A percentile compares a stretch with the other conserved stretches of the same genome.
Conservation (phyloP, 1,140 invertebrate genomes). For the Capitella teleta region DNA sequence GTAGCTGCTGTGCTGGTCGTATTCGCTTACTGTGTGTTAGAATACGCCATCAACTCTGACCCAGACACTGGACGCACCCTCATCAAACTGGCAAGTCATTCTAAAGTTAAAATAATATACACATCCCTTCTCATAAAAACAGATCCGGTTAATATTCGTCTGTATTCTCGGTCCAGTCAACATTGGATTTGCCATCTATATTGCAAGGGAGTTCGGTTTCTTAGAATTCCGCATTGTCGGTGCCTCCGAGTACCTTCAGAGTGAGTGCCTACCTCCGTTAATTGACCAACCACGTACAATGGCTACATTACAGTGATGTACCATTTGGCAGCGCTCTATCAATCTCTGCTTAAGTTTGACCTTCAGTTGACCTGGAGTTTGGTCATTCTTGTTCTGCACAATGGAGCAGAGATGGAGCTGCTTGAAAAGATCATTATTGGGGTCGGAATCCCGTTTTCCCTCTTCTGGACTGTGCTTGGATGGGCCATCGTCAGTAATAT, state of each 20-base stretch:
- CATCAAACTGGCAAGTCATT: constrained; percentile 9
- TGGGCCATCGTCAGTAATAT: constrained; percentile 16
- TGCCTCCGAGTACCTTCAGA: constrained; percentile 22
- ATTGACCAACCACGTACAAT: neutral
- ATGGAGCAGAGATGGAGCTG: constrained; percentile 17
- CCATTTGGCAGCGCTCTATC: neutral
- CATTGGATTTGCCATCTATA: constrained; percentile 21
- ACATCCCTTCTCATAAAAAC: too few species aligned
- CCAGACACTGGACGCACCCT: neutral
- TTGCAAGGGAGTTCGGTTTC: constrained; percentile 26
- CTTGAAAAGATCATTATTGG: constrained; percentile 18
- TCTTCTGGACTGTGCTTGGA: constrained; percentile 24
- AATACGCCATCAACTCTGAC: constrained; percentile 10
- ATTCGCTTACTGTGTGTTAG: constrained; percentile 9
- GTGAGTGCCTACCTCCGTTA: constrained; percentile 15
- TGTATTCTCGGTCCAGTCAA: constrained; percentile 12
- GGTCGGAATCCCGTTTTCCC: constrained; percentile 24
- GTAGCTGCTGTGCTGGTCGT: constrained; percentile 2
- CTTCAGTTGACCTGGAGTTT: constrained; percentile 22
- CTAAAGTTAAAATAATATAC: neutral
- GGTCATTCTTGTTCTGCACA: constrained; percentile 21
- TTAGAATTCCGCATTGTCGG: constrained; percentile 29
- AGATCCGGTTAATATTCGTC: neutral
- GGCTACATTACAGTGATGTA: neutral
- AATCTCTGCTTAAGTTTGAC: neutral